A percentile compares a stretch with the other conserved stretches of the same genome.
Conservation (phyloP, 2,888 invertebrate genomes). For the Lasioglossum leucozonium region DNA sequence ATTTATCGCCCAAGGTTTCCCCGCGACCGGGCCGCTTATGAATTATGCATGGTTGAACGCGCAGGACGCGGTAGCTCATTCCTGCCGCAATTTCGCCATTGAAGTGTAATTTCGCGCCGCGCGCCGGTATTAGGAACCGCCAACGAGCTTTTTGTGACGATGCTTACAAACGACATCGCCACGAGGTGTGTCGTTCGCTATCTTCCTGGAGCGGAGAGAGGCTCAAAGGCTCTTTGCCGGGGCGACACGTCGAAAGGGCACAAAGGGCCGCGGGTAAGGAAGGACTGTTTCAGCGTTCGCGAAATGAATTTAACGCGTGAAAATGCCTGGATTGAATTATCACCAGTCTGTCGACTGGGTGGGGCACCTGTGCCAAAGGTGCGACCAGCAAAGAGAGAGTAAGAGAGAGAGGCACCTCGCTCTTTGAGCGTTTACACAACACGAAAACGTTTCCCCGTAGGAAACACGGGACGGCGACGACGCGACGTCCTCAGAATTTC, state of each 20-base stretch:
- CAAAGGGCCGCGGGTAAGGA: constrained; percentile 16
- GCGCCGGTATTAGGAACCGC: constrained; percentile 67
- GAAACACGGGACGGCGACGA: background rate
- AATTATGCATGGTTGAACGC: constrained; percentile 78
- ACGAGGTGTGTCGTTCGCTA: constrained; percentile 57
- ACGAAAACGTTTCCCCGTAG: background rate
- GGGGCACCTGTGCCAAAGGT: background rate
- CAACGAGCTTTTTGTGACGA: constrained; percentile 66
- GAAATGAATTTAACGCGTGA: constrained; percentile 29
- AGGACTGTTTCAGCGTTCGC: constrained; percentile 26
- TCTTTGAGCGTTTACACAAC: constrained; percentile 29
- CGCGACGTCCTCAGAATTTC: constrained; percentile 1
- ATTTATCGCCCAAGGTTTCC: constrained; percentile 76
- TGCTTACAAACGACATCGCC: constrained; percentile 46
- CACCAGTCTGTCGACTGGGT: background rate
- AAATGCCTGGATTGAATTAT: constrained; percentile 41
- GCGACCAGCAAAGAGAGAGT: background rate
- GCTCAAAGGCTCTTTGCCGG: constrained; percentile 21
- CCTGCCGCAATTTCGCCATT: constrained; percentile 71
- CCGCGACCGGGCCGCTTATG: constrained; percentile 76
- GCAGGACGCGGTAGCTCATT: constrained; percentile 70
- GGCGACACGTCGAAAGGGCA: background rate
- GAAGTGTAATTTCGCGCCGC: constrained; percentile 68
- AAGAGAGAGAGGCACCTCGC: background rate
- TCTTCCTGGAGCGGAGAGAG: constrained; percentile 6